Conservation (phyloP, 2,113 vertebrate species). For the Porphyrio hochstetteri region DNA sequence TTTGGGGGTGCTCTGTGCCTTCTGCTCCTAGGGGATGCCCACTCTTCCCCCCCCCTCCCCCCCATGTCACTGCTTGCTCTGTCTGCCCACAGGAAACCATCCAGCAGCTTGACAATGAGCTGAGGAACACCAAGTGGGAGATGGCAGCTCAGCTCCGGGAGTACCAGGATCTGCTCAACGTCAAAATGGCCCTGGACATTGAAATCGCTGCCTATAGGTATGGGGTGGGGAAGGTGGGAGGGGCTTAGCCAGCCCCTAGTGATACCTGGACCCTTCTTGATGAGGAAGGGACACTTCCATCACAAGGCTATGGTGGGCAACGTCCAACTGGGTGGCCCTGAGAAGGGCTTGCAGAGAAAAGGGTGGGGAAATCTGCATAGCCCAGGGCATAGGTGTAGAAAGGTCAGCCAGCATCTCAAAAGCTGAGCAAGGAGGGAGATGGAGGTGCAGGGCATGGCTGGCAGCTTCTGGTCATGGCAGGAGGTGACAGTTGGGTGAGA, state of each 20-base stretch:
- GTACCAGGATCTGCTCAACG: constrained; percentile 94
- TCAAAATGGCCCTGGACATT: constrained; percentile 97
- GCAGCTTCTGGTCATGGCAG: background rate
- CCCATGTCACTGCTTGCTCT: background rate
- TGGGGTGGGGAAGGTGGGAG: background rate
- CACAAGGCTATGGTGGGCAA: background rate
- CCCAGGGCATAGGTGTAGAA: background rate
- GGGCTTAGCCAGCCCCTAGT: background rate
- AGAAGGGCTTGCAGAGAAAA: background rate
- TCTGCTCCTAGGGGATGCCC: background rate
- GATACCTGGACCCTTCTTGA: background rate
- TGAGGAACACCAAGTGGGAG: constrained; percentile 94
- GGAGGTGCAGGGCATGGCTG: background rate
- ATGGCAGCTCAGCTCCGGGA: constrained; percentile 93
- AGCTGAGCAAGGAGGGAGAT: background rate
- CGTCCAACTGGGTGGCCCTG: fast-evolving
- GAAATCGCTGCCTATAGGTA: constrained; percentile 96
- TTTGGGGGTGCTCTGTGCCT: background rate
- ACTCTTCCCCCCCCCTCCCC: too few species aligned
- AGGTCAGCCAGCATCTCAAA: background rate
- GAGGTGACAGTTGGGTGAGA: background rate
- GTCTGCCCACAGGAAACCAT: constrained; percentile 82
- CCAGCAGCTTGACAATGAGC: constrained; percentile 88
- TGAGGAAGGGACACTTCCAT: background rate
- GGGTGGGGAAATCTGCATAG: background rate